These are phyloP conservation scores for Tinamus guttatus DNA, from an alignment of 2,113 vertebrate genomes.

Conservation along the genomic window DNA sequence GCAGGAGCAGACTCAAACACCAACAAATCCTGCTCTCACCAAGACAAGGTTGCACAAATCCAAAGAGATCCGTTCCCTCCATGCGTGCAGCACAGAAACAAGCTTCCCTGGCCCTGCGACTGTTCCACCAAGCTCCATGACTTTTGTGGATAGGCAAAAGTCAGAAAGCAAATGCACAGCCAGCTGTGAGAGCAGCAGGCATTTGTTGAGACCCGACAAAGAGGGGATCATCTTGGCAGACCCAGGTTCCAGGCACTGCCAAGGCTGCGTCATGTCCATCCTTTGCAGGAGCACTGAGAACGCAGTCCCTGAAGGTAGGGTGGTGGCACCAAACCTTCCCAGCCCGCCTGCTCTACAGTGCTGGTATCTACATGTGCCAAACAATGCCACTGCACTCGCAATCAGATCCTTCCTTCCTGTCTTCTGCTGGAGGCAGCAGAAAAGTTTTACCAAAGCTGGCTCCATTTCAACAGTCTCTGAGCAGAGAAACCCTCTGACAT, in stretches of 20 bases:
- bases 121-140: not conserved
- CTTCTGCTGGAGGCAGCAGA: not conserved
- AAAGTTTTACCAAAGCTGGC: rapidly evolving
- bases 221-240: rapidly evolving
- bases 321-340: rapidly evolving
- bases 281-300: rapidly evolving
- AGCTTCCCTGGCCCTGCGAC: rapidly evolving
- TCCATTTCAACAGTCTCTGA: not conserved
- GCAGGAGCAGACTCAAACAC: rapidly evolving
- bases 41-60: not conserved
- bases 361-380: not conserved
- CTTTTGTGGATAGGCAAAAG: not conserved
- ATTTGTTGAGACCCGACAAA: rapidly evolving
- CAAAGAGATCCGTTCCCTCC: rapidly evolving
- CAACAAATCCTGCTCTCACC: not conserved
- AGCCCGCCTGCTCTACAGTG: not conserved
- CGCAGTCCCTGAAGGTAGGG: not conserved
- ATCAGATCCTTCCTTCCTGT: not conserved
- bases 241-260: rapidly evolving
- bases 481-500: not conserved
- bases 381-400: not conserved
- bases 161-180: not conserved
- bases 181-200: not conserved
- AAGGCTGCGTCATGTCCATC: not conserved
- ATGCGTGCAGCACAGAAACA: rapidly evolving